Percentiles rank a stretch among this genome's conserved stretches.
Evolutionary conservation across 92 coral and sea anemone species (phyloP).

Genomic region (Desmophyllum pertusum): DNA sequence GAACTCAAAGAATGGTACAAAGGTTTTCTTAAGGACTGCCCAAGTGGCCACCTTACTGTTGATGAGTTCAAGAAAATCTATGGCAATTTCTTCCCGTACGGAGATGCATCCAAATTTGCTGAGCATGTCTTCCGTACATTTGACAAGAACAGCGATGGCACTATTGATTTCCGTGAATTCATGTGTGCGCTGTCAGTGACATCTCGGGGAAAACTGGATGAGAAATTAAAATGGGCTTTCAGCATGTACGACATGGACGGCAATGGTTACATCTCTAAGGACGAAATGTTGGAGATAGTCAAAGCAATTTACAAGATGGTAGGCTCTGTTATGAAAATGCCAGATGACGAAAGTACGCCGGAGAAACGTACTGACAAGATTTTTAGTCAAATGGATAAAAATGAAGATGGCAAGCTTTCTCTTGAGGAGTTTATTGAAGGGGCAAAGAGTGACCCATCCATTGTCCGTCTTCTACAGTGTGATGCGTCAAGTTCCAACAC

Average conservation of each 20-base stretch:
- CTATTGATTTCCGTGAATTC: constrained; percentile 71
- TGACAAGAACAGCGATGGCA: constrained; percentile 64
- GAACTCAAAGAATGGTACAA: constrained; percentile 88
- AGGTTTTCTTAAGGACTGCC: constrained; percentile 84
- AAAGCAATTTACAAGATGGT: constrained; percentile 78
- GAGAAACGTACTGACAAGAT: constrained; percentile 74
- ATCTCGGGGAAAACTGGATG: constrained; percentile 74
- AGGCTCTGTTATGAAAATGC: constrained; percentile 80
- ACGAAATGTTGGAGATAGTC: constrained; percentile 73
- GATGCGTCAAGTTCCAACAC: constrained; percentile 30
- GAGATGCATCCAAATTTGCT: constrained; percentile 82
- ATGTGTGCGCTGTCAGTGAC: constrained; percentile 73
- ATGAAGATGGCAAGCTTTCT: constrained; percentile 67
- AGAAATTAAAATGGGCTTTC: constrained; percentile 72
- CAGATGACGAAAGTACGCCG: constrained; percentile 77
- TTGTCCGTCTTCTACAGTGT: constrained; percentile 75
- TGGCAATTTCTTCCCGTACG: constrained; percentile 80
- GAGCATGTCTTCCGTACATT: constrained; percentile 82
- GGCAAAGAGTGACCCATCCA: constrained; percentile 76
- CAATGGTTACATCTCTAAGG: constrained; percentile 48
- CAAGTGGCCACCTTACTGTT: constrained; percentile 77
- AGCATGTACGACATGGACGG: constrained; percentile 75
- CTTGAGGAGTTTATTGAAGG: constrained; percentile 72
- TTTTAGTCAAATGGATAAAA: constrained; percentile 75
- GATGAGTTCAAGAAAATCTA: constrained; percentile 83